These are phyloP conservation scores for Orchestia grillus DNA, from an alignment of 1,140 invertebrate genomes.

Conservation along the genomic window DNA sequence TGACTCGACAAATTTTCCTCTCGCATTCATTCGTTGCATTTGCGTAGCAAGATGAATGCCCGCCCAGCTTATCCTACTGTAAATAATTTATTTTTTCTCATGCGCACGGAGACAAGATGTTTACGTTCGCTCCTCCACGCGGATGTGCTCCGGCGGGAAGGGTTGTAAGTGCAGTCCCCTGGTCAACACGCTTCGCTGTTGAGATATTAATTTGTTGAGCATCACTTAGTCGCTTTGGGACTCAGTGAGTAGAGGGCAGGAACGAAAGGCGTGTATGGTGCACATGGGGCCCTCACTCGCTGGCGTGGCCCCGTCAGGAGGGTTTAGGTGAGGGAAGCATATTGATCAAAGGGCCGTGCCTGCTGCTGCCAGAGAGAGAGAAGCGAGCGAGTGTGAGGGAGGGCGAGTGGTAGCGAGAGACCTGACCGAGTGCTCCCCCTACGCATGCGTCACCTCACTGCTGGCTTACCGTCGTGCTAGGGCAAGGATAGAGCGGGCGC, in stretches of 20 bases:
- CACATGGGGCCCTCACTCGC: slow-evolving; percentile 25
- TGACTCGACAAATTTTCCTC: not conserved
- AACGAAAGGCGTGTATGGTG: slow-evolving; percentile 25
- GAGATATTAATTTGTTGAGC: not conserved
- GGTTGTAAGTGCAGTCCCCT: not conserved
- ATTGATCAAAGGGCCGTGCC: slow-evolving; percentile 52
- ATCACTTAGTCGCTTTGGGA: not conserved
- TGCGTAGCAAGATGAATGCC: not conserved
- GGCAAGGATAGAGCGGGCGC: slow-evolving; percentile 22
- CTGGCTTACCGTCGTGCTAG: slow-evolving; percentile 44
- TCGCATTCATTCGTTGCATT: not conserved
- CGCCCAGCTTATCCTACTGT: not conserved
- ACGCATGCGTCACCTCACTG: slow-evolving; percentile 45
- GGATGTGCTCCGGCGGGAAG: not conserved
- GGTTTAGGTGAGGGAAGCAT: slow-evolving; percentile 44
- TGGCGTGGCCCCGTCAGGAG: slow-evolving; percentile 51
- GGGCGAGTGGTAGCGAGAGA: not conserved
- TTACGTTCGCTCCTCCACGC: not conserved
- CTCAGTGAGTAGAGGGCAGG: not conserved
- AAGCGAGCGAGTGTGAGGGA: not conserved
- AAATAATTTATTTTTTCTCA: not conserved
- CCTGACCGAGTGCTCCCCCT: slow-evolving; percentile 10
- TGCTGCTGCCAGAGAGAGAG: slow-evolving; percentile 39
- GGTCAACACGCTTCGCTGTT: too few species aligned
- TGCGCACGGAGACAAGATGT: not conserved